Conservation (phyloP, 2,113 vertebrate species). For the Orthonyx spaldingii region DNA sequence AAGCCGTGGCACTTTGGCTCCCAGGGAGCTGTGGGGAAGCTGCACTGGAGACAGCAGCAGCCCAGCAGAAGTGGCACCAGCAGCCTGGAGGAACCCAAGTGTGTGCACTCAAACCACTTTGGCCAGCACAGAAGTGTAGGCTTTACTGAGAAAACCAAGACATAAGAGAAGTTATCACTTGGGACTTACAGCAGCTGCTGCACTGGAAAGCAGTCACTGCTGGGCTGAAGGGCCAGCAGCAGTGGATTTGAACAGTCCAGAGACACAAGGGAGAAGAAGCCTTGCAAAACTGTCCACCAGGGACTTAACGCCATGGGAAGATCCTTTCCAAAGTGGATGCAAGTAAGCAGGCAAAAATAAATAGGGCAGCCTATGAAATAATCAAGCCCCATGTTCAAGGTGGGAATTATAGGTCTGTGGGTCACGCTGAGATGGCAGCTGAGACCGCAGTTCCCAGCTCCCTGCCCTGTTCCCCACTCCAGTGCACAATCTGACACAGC, state of each 20-base stretch:
- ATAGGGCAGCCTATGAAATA: not conserved
- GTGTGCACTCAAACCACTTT: not conserved
- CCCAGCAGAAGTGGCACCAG: not conserved
- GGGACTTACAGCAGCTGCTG: not conserved
- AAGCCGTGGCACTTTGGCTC: fast-evolving
- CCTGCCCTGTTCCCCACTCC: not conserved
- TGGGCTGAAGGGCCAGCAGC: not conserved
- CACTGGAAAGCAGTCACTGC: not conserved
- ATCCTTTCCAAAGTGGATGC: not conserved
- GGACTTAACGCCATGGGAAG: not conserved
- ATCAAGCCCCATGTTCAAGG: not conserved
- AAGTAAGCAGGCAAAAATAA: not conserved
- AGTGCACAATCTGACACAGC: not conserved
- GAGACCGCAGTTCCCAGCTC: not conserved
- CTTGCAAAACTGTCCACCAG: not conserved
- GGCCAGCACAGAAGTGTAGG: not conserved
- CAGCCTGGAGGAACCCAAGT: not conserved
- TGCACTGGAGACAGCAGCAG: not conserved
- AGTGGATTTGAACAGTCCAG: not conserved
- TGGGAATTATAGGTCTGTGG: not conserved
- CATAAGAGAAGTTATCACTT: not conserved
- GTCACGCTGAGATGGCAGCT: not conserved
- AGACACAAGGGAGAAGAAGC: not conserved
- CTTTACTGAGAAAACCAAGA: not conserved
- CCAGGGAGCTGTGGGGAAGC: not conserved